Evolutionary conservation across 2,888 invertebrate genomes (phyloP), one percentile per base, ranked within the genome.

Genomic region (Crossocerus cetratus): DNA sequence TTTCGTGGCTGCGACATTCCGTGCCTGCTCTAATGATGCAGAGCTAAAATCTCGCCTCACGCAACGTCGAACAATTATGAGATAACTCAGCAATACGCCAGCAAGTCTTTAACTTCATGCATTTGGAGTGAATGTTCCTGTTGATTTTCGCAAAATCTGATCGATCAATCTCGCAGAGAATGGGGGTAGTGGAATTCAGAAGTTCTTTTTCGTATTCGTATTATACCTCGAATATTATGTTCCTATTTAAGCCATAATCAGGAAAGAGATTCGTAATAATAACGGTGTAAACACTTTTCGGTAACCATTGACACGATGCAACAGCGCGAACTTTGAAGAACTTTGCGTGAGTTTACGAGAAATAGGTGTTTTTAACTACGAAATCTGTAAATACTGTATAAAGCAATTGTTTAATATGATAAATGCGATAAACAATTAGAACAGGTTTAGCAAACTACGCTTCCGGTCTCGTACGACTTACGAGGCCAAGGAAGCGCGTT

Each of bases 341-440:
- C 16, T 49, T 49, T 16, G 49, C 49, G 49, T 16, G 45, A 76
- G 68, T 69, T 68, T 68, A 71, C 58, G 69, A 71, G 75, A 60
- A 56, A 81, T 75, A 82, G 67, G 67, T 77, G 73, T 67, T 79
- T 78, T 69, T 68, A 77, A 71, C 75, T 84, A 84, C 82, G 82
- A 72, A 76, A 79, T 79, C 81, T 89, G 89, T 89, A 89, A 84
- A 89, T 89, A 89, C 81, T 89, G 89, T 89, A 89, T 87, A 89
- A 89, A 89, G 87, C 70, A 81, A 83, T 78, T 89, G 87, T 87
- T 89, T 85, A 77, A 85, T 87, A 88, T 86, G 83, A 72, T 83
- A 84, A 81, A 79, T 70, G 57, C 69, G 74, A 65, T 78, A 82
- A 84, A 80, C 86, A 78, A 84, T 81, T 74, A 80, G 80, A 79